These are phyloP conservation scores for Odontamblyopus lacepedii DNA, from an alignment of 2,797 vertebrate genomes.

Conservation along the genomic window DNA sequence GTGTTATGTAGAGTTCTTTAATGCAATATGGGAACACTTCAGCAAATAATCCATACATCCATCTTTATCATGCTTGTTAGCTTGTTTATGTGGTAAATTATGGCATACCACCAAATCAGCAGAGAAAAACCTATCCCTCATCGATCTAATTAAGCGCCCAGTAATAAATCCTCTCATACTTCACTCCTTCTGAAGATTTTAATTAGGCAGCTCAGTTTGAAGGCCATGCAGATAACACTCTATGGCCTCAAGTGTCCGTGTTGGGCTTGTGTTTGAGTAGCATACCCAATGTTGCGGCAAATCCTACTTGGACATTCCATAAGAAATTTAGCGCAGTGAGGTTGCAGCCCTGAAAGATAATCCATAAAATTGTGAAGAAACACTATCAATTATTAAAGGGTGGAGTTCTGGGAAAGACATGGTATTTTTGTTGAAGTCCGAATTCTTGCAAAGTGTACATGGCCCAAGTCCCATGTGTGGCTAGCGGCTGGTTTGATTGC, in stretches of 20 bases:
- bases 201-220: conserved; percentile 46
- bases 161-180: conserved; percentile 39
- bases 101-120: conserved; percentile 3
- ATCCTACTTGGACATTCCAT: conserved; percentile 14
- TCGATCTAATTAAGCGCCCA: conserved; percentile 48
- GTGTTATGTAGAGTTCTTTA: conserved; percentile 3
- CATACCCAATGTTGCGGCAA: conserved; percentile 19
- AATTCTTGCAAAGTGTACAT: conserved; percentile 1
- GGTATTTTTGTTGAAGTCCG: background rate
- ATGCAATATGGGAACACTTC: conserved; percentile 3
- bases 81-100: conserved; percentile 12
- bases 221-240: conserved; percentile 36
- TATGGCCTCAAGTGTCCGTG: conserved; percentile 12
- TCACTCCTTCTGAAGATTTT: conserved; percentile 37
- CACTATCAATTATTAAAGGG: conserved; percentile 10
- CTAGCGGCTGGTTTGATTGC: background rate
- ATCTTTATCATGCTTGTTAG: conserved; percentile 12
- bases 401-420: background rate
- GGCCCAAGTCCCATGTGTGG: background rate
- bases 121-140: conserved; percentile 12
- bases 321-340: conserved; percentile 24
- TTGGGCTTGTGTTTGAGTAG: conserved; percentile 35
- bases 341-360: conserved; percentile 23
- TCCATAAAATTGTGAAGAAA: conserved; percentile 19
- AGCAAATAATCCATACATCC: conserved; percentile 17